Conservation (phyloP, 2,113 vertebrate species). For the Catagonus wagneri region DNA sequence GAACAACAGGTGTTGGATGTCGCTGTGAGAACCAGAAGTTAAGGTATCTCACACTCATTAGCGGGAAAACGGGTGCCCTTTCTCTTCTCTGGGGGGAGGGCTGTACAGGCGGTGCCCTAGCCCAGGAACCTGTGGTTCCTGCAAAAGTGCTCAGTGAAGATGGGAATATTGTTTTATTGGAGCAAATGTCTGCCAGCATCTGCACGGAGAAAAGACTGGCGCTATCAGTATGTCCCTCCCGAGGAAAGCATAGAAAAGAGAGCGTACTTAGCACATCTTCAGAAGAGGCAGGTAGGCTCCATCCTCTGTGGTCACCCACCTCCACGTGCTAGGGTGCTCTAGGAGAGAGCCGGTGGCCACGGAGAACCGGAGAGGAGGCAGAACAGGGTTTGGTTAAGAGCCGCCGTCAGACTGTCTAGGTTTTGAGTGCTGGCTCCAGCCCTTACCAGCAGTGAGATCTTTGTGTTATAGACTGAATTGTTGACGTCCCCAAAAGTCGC, state of each 20-base stretch:
- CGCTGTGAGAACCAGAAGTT: background rate
- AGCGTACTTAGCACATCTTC: background rate
- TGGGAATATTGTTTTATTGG: background rate
- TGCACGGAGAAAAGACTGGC: background rate
- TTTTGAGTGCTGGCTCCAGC: background rate
- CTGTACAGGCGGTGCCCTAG: fast-evolving
- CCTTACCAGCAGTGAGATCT: background rate
- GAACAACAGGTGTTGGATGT: background rate
- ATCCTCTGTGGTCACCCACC: background rate
- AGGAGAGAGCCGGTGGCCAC: background rate
- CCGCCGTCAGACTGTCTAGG: background rate
- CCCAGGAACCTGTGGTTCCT: background rate
- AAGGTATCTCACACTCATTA: background rate
- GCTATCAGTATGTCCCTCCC: background rate
- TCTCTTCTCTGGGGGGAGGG: background rate
- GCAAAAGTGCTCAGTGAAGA: background rate
- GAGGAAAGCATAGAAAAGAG: background rate
- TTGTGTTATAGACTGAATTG: background rate
- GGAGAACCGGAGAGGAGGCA: background rate
- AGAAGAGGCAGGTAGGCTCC: background rate
- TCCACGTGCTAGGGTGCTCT: background rate
- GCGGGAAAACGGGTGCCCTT: background rate
- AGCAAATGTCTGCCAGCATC: background rate
- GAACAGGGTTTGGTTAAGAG: background rate
- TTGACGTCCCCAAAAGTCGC: background rate